A percentile compares a stretch with the other conserved stretches of the same genome.
Conservation (phyloP, 2,797 vertebrate genomes). For the Fundulus diaphanus region DNA sequence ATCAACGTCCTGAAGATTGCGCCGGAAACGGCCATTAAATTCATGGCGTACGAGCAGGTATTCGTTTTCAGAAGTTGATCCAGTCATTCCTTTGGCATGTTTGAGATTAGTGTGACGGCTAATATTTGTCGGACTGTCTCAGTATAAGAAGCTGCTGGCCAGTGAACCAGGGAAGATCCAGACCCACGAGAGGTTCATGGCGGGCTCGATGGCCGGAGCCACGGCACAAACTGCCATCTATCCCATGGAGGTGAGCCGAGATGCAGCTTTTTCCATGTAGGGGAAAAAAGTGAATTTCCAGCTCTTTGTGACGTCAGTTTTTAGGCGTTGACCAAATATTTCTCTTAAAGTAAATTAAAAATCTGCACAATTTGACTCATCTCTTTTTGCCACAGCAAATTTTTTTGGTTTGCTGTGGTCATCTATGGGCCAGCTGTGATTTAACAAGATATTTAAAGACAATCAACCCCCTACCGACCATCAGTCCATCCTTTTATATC, state of each 20-base stretch:
- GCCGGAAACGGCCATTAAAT: constrained; percentile 95
- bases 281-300: background rate
- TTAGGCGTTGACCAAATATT: background rate
- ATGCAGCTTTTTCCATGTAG: background rate
- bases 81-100: background rate
- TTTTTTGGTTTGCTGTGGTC: background rate
- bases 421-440: background rate
- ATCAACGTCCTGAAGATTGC: constrained; percentile 95
- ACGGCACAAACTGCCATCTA: constrained; percentile 95
- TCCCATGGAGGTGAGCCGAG: constrained; percentile 90
- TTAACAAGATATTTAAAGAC: background rate
- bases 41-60: constrained; percentile 95
- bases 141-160: constrained; percentile 93
- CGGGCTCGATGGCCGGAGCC: constrained; percentile 93
- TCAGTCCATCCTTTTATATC: background rate
- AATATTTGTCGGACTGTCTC: constrained; percentile 18
- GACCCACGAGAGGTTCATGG: constrained; percentile 89
- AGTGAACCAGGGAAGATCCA: constrained; percentile 86
- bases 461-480: background rate
- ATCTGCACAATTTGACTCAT: background rate
- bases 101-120: background rate
- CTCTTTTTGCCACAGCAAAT: background rate
- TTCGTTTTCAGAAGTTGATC: background rate
- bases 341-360: background rate
- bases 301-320: background rate